A percentile compares a stretch with the other conserved stretches of the same genome.
Evolutionary conservation across 2,888 invertebrate genomes (phyloP).

Genomic region (Latrodectus elegans): DNA sequence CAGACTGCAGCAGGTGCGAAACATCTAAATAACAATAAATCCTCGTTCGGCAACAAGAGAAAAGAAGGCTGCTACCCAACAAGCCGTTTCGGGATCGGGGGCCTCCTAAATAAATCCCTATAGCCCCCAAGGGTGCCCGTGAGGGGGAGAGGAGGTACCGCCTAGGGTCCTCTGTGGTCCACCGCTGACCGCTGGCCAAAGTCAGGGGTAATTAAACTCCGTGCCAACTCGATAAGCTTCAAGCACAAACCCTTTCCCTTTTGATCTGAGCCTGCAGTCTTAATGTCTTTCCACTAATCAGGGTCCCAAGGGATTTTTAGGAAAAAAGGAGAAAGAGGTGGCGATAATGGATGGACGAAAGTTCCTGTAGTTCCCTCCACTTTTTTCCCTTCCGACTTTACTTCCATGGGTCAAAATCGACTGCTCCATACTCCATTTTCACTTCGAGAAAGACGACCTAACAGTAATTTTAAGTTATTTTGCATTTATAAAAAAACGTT

Average conservation of each 20-base stretch:
- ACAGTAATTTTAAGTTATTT: too few species aligned
- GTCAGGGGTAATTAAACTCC: slow-evolving; percentile 66
- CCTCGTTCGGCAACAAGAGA: slow-evolving; percentile 28
- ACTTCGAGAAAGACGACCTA: too few species aligned
- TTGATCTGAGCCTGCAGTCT: slow-evolving; percentile 24
- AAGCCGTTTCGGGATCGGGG: slow-evolving; percentile 44
- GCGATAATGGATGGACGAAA: slow-evolving; percentile 53
- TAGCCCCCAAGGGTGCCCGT: slow-evolving; percentile 37
- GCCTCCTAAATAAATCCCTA: slow-evolving; percentile 61
- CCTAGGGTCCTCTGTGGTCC: slow-evolving; percentile 56
- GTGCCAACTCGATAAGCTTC: slow-evolving; percentile 55
- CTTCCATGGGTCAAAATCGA: background rate
- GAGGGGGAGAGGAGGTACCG: slow-evolving; percentile 6
- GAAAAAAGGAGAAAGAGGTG: slow-evolving; percentile 8
- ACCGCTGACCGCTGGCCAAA: slow-evolving; percentile 67
- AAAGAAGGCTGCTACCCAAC: slow-evolving; percentile 14
- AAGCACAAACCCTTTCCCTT: slow-evolving; percentile 40
- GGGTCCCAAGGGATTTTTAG: slow-evolving; percentile 9
- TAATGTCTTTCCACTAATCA: slow-evolving; percentile 67
- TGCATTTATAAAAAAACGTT: too few species aligned
- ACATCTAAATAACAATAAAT: slow-evolving; percentile 51
- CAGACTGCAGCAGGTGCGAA: slow-evolving; percentile 45
- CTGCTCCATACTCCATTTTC: too few species aligned
- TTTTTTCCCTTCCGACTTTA: background rate
- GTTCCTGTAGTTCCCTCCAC: slow-evolving; percentile 34